Conservation (phyloP, 2,113 vertebrate genomes). For the Corythornis vintsioides region DNA sequence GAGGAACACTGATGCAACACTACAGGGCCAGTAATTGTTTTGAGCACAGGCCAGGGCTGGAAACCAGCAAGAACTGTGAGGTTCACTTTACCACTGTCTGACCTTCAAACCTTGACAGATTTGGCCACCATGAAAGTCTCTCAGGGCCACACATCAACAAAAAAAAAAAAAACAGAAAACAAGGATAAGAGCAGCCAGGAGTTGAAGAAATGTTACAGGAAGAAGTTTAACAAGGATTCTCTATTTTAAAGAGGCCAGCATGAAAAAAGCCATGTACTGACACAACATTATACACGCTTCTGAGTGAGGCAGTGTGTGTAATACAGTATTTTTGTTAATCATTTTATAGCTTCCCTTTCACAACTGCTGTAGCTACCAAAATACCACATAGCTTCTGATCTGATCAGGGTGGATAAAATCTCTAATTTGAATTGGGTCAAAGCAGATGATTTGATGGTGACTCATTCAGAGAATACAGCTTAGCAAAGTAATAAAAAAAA, state of each 20-base stretch:
- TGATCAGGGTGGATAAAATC: not conserved
- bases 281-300: not conserved
- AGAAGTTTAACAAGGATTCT: not conserved
- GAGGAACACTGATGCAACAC: not conserved
- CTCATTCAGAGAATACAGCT: constrained; percentile 7
- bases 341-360: not conserved
- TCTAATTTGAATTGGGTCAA: constrained; percentile 17
- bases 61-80: not conserved
- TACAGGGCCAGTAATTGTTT: not conserved
- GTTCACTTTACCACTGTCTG: not conserved
- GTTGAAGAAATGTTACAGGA: not conserved
- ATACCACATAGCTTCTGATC: not conserved
- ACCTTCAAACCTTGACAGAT: not conserved
- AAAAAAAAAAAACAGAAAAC: not conserved
- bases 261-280: not conserved
- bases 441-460: constrained; percentile 6
- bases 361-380: not conserved
- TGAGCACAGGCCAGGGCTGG: not conserved
- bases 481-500: not conserved
- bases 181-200: not conserved
- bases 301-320: not conserved
- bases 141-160: not conserved
- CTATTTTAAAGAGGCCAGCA: not conserved
- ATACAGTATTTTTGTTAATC: not conserved
- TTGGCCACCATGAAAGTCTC: not conserved